A percentile compares a stretch with the other conserved stretches of the same genome.
Evolutionary conservation across 1,140 invertebrate species (phyloP).

Genomic region (Ips nitidus): DNA sequence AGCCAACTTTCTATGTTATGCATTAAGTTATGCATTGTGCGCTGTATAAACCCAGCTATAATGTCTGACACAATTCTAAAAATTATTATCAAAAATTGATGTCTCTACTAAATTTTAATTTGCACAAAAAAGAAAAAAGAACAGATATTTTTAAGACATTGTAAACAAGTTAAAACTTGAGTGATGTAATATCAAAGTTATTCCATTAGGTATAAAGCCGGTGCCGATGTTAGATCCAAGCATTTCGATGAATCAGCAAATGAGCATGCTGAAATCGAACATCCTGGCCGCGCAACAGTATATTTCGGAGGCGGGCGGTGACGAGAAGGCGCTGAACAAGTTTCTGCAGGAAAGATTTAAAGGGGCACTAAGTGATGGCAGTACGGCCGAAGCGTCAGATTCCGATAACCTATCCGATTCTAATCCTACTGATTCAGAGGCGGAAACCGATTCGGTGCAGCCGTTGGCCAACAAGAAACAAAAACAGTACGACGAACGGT

Average conservation of each 20-base stretch:
- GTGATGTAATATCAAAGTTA: not conserved
- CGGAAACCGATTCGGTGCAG: slow-evolving; percentile 52
- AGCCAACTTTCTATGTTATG: too few relatives aligned
- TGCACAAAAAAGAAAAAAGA: not conserved
- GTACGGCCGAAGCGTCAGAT: slow-evolving; percentile 57
- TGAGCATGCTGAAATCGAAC: slow-evolving; percentile 62
- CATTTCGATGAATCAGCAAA: slow-evolving; percentile 60
- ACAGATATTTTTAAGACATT: not conserved
- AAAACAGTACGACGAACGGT: slow-evolving; percentile 59
- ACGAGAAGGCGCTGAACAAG: slow-evolving; percentile 54
- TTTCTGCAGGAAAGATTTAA: slow-evolving; percentile 57
- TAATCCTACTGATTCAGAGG: slow-evolving; percentile 53
- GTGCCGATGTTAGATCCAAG: slow-evolving; percentile 60
- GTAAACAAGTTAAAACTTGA: not conserved
- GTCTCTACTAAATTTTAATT: too few relatives aligned
- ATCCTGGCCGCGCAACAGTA: slow-evolving; percentile 61
- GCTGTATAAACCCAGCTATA: too few relatives aligned
- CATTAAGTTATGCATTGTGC: too few relatives aligned
- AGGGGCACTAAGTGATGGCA: slow-evolving; percentile 54
- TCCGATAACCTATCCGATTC: slow-evolving; percentile 59
- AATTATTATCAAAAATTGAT: too few relatives aligned
- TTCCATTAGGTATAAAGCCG: slow-evolving; percentile 56
- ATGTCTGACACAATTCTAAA: too few relatives aligned
- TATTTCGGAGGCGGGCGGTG: slow-evolving; percentile 54
- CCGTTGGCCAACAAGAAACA: slow-evolving; percentile 52